These are phyloP conservation scores for Polypterus bichir DNA, from an alignment of 2,113 vertebrate species.

Conservation along the genomic window DNA sequence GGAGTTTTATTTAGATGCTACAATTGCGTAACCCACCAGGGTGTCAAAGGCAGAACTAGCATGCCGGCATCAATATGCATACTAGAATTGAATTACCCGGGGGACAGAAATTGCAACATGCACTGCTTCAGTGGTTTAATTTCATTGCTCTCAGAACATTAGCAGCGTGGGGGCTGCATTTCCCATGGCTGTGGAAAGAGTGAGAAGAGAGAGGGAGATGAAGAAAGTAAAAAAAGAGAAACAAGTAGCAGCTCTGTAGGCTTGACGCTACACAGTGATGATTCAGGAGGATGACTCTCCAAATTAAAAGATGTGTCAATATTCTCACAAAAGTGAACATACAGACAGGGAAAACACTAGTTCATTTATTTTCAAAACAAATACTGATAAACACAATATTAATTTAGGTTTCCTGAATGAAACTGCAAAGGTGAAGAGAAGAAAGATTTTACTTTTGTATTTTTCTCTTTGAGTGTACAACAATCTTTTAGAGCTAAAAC, in stretches of 20 bases:
- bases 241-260: background rate
- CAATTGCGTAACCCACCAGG: slow-evolving; percentile 51
- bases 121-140: slow-evolving; percentile 58
- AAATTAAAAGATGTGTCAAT: slow-evolving; percentile 10
- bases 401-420: too few relatives aligned
- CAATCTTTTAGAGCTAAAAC: too few relatives aligned
- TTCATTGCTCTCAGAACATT: slow-evolving; percentile 61
- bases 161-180: slow-evolving; percentile 49
- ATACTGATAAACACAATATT: too few relatives aligned
- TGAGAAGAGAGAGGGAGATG: background rate
- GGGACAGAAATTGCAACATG: slow-evolving; percentile 46
- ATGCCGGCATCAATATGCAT: slow-evolving; percentile 47
- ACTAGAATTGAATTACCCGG: slow-evolving; percentile 58
- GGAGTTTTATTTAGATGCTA: slow-evolving; percentile 59
- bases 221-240: background rate
- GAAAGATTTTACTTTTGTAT: too few relatives aligned
- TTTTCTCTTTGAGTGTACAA: too few relatives aligned
- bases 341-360: background rate
- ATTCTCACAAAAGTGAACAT: background rate
- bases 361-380: too few relatives aligned
- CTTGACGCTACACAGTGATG: background rate
- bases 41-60: slow-evolving; percentile 45
- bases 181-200: slow-evolving; percentile 5
- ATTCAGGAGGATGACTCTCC: slow-evolving; percentile 4
- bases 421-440: too few relatives aligned